These are phyloP conservation scores for Ptychochromis oligacanthus DNA, from an alignment of 2,113 vertebrate genomes.

Conservation along the genomic window DNA sequence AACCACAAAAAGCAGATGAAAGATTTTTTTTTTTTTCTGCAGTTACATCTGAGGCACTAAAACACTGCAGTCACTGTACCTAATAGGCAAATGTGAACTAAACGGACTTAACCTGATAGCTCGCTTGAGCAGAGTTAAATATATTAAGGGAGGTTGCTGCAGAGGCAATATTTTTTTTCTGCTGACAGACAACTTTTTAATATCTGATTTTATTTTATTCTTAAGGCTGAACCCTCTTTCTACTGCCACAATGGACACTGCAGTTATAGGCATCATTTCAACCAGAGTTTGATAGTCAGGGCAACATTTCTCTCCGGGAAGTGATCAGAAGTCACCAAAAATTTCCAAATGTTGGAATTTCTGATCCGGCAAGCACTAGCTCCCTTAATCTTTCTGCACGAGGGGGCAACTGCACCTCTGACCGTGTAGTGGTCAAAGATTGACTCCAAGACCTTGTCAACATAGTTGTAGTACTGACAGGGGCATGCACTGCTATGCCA, in stretches of 20 bases:
- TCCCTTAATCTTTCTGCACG: background rate
- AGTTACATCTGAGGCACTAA: background rate
- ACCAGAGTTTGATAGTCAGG: background rate
- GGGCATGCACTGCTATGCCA: background rate
- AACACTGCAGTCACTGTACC: background rate
- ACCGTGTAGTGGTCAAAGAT: background rate
- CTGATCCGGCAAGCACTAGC: background rate
- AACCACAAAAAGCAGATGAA: background rate
- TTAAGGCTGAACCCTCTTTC: background rate
- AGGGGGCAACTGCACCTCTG: background rate
- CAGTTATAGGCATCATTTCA: background rate
- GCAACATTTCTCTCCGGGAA: background rate
- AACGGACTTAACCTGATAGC: background rate
- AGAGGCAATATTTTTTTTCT: background rate
- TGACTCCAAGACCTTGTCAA: background rate
- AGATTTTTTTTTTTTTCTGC: no score
- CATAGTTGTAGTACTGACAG: background rate
- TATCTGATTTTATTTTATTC: background rate
- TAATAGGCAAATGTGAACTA: background rate
- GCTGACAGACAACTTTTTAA: constrained; percentile 11
- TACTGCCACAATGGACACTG: background rate
- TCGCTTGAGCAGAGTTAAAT: background rate
- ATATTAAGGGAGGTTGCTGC: background rate
- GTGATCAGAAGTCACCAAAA: background rate
- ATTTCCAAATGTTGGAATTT: background rate